Base-by-base conservation (phyloP, 2,888 invertebrate species). In the Dolichopus griseipennis region DNA sequence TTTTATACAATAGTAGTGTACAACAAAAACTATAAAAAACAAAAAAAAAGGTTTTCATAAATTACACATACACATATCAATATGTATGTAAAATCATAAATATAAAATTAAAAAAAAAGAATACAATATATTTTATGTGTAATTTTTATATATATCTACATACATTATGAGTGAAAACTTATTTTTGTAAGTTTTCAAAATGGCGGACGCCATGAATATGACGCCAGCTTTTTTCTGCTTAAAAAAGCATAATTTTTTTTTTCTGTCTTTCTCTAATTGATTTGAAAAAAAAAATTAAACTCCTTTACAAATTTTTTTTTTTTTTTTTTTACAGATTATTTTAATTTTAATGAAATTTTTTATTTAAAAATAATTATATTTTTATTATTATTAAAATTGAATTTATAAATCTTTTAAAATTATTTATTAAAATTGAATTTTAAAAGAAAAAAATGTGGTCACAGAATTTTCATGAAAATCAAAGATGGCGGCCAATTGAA, bases 141-240 rank as follows among this genome's bases (percentile, higher is more conserved):
- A 52, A 52, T n/a, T n/a, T n/a, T n/a, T n/a, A n/a, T n/a, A n/a
- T n/a, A n/a, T n/a, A n/a, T n/a, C n/a, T n/a, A n/a, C n/a, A n/a
- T n/a, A n/a, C n/a, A n/a, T n/a, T 12, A 52, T 52, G 52, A 52
- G 52, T 52, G 52, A 52, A 52, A 52, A 52, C 52, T 52, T 52
- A 52, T 52, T 52, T 52, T 52, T n/a, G 52, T 52, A 15, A 52
- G 52, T 52, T 52, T 52, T 52, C 52, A 52, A 52, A 52, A 52
- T 52, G 52, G 52, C 52, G 52, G 52, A 12, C 6, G 18, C 52
- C 52, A 52, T 52, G 6, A 52, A 52, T 52, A 52, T 52, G 52
- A 52, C 52, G 52, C 52, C 52, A 52, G 52, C 52, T 52, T 52
- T 52, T 52, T 52, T 52, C 41, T 41, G 15, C 41, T 41, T 41